These are phyloP conservation scores for Holotrichia oblita DNA, from an alignment of 1,140 invertebrate genomes.

Conservation along the genomic window DNA sequence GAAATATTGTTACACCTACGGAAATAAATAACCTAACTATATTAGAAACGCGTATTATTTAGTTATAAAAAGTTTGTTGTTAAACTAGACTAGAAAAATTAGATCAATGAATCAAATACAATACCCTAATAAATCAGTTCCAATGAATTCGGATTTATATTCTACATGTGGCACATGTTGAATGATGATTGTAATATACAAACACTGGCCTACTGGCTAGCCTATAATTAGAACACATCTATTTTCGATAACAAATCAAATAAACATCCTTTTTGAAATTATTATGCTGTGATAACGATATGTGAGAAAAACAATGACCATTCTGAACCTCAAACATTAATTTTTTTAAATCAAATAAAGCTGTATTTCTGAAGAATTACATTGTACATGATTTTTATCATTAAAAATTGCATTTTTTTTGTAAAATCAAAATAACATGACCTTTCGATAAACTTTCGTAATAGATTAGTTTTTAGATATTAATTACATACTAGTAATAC, in stretches of 20 bases:
- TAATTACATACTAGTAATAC: neutral
- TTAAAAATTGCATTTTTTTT: neutral
- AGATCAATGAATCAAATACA: neutral
- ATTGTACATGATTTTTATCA: neutral
- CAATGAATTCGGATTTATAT: neutral
- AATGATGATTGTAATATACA: neutral
- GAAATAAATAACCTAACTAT: neutral
- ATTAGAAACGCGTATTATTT: neutral
- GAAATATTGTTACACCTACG: neutral
- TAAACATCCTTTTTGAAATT: slow-evolving; percentile 19
- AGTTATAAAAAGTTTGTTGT: neutral
- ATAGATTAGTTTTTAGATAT: neutral
- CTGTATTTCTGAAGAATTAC: neutral
- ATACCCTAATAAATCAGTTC: neutral
- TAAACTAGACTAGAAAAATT: neutral
- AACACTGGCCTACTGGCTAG: neutral
- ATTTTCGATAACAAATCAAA: slow-evolving; percentile 30
- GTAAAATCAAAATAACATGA: neutral
- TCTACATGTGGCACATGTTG: neutral
- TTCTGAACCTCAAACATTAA: neutral
- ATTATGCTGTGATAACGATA: neutral
- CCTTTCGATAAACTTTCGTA: slow-evolving; percentile 11
- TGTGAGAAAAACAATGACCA: slow-evolving; percentile 6
- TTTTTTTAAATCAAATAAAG: slow-evolving; percentile 16
- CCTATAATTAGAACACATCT: slow-evolving; percentile 26